Conservation (phyloP, 2,888 invertebrate genomes). For the Drosophila anomalata region DNA sequence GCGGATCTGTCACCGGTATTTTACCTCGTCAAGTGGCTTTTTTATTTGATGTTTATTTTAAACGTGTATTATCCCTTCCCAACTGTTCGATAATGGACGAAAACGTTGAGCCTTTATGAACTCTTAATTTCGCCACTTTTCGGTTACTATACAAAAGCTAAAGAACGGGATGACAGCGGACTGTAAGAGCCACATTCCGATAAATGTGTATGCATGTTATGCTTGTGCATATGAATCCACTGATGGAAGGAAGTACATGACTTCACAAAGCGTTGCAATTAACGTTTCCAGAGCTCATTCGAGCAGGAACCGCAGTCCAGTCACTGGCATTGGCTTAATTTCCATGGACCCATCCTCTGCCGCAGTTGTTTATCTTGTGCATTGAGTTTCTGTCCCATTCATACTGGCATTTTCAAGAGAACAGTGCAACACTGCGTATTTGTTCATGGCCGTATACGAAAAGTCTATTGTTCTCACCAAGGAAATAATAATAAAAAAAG, state of each 20-base stretch:
- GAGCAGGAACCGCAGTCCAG: constrained; percentile 59
- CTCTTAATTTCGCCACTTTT: background rate
- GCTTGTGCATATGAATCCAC: constrained; percentile 49
- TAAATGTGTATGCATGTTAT: constrained; percentile 60
- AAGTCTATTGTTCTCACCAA: constrained; percentile 38
- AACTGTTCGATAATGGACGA: too few relatives aligned
- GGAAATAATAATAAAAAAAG: background rate
- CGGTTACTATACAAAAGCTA: background rate
- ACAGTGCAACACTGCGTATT: constrained; percentile 46
- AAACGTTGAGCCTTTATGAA: too few relatives aligned
- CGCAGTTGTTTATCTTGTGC: constrained; percentile 62
- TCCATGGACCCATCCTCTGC: constrained; percentile 60
- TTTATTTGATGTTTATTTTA: too few relatives aligned
- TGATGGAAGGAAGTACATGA: constrained; percentile 23
- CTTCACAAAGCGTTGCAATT: constrained; percentile 74
- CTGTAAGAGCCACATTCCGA: constrained; percentile 62
- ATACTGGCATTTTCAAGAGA: constrained; percentile 57
- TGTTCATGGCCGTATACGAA: constrained; percentile 18
- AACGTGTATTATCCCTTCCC: too few relatives aligned
- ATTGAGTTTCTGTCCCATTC: constrained; percentile 45
- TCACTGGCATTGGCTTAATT: constrained; percentile 76
- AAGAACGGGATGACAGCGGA: constrained; percentile 13
- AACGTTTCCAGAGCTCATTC: constrained; percentile 71
- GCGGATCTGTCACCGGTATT: too few relatives aligned
- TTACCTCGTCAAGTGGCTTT: too few relatives aligned